phyloP scores from a whole-genome alignment of 2,113 vertebrate species.

The Sylvia atricapilla region DNA sequence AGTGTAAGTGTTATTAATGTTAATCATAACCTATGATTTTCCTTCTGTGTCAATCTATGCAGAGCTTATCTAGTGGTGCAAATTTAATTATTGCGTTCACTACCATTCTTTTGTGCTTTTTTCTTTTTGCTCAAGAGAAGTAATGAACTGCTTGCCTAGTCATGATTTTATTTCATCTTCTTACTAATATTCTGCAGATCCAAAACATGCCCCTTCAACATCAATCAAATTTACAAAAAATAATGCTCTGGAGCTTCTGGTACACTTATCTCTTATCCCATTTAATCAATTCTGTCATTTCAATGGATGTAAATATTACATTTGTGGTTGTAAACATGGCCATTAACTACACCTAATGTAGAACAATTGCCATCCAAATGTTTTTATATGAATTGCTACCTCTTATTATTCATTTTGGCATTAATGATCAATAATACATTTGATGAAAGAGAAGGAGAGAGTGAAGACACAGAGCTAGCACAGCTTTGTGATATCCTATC shows the following conservation, averaged over 20 bases:
- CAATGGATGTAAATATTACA: conserved; percentile 35
- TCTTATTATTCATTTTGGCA: conserved; percentile 42
- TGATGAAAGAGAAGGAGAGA: neutral
- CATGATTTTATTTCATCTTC: neutral
- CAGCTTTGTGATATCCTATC: neutral
- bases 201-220: neutral
- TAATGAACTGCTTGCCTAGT: neutral
- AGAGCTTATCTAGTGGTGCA: neutral
- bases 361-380: conserved; percentile 40
- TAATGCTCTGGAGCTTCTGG: conserved; percentile 7
- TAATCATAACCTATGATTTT: conserved; percentile 46
- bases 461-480: neutral
- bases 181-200: neutral
- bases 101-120: neutral
- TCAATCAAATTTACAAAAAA: conserved; percentile 29
- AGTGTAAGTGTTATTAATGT: conserved; percentile 17
- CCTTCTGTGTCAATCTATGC: neutral
- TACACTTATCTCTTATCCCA: neutral
- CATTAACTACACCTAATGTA: conserved; percentile 53
- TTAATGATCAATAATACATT: conserved; percentile 29
- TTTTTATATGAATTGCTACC: conserved; percentile 20
- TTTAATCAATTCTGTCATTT: conserved; percentile 55
- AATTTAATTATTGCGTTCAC: conserved; percentile 19
- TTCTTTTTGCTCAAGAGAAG: conserved; percentile 4
- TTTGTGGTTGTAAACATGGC: conserved; percentile 42